Percentiles rank a stretch among this genome's conserved stretches.
phyloP scores from a whole-genome alignment of 2,113 vertebrate species.

The Equus quagga region DNA sequence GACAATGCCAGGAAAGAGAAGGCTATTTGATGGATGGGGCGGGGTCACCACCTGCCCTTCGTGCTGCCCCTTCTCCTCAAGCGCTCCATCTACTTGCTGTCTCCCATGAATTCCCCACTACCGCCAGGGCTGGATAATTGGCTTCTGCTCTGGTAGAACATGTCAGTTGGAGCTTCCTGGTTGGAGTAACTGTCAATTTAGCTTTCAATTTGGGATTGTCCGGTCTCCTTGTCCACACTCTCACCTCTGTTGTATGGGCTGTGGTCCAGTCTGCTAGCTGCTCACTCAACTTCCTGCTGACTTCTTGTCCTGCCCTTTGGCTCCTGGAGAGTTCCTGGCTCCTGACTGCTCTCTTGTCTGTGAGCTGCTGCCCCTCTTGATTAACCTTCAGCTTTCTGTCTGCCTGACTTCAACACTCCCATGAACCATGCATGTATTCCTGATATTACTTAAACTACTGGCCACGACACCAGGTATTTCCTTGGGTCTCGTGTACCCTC shows the following conservation, averaged over 20 bases:
- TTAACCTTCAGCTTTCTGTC: neutral
- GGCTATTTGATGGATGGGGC: rapidly evolving
- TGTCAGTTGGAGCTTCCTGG: neutral
- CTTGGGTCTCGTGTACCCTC: neutral
- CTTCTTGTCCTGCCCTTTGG: neutral
- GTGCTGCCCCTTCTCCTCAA: neutral
- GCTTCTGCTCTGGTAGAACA: neutral
- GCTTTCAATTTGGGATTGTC: neutral
- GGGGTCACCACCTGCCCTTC: neutral
- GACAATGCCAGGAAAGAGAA: neutral
- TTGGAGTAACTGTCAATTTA: neutral
- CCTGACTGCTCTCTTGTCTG: neutral
- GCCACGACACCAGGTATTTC: rapidly evolving
- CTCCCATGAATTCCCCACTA: rapidly evolving
- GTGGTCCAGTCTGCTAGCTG: neutral
- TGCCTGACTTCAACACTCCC: neutral
- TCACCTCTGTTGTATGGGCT: too few relatives aligned
- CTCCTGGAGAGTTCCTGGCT: neutral
- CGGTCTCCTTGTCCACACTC: rapidly evolving
- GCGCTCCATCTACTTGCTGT: rapidly evolving
- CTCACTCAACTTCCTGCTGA: neutral
- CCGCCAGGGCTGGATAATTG: rapidly evolving
- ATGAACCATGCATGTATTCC: neutral
- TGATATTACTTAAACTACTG: neutral
- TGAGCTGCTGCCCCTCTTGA: neutral